Conservation (phyloP, 2,797 vertebrate genomes). For the Amazona ochrocephala region DNA sequence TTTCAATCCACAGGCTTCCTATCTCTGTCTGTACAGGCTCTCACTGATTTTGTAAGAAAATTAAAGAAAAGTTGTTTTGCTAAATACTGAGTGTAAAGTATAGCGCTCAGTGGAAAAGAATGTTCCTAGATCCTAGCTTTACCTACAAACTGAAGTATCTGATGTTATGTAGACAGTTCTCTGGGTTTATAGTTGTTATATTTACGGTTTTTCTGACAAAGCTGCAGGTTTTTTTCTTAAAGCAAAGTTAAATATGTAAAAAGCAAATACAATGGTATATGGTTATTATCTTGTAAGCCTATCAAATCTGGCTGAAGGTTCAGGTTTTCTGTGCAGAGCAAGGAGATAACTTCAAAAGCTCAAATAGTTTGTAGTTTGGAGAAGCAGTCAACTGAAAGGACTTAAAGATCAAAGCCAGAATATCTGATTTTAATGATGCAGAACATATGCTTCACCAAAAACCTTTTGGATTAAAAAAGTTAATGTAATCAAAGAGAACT, state of each 20-base stretch:
- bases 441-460: constrained; percentile 77
- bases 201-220: not conserved
- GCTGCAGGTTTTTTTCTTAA: not conserved
- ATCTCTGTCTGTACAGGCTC: not conserved
- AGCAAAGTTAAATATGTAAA: not conserved
- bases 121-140: not conserved
- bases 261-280: constrained; percentile 43
- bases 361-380: constrained; percentile 64
- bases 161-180: not conserved
- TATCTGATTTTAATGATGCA: constrained; percentile 80
- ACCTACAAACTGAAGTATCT: not conserved
- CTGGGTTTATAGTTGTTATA: not conserved
- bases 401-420: constrained; percentile 74
- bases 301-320: constrained; percentile 70
- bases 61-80: not conserved
- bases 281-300: constrained; percentile 67
- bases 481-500: constrained; percentile 72
- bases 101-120: not conserved
- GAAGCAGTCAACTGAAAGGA: constrained; percentile 74
- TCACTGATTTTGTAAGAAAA: not conserved
- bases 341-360: constrained; percentile 76
- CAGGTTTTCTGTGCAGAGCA: constrained; percentile 57
- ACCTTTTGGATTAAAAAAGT: constrained; percentile 72
- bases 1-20: not conserved
- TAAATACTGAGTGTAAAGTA: not conserved